Evolutionary conservation across 2,888 invertebrate species (phyloP).

Genomic region (Ochropleura leucogaster): DNA sequence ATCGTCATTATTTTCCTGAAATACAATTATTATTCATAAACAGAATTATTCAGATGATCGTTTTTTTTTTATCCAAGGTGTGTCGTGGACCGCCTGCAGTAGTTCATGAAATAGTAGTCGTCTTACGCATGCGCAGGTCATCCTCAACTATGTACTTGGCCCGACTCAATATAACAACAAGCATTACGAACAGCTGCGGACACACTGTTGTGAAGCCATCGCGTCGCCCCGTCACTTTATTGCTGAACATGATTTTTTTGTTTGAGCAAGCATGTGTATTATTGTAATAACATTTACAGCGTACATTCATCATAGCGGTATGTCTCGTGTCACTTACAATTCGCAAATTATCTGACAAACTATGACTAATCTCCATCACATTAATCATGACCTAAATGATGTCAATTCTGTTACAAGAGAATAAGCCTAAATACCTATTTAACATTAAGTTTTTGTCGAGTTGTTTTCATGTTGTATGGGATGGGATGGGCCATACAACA

Average conservation of each 20-base stretch:
- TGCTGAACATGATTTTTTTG: constrained; percentile 13
- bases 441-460: not conserved
- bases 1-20: too few species aligned
- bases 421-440: not conserved
- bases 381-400: constrained; percentile 1
- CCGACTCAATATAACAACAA: constrained; percentile 47
- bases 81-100: not conserved
- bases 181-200: constrained; percentile 36
- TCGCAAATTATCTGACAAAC: constrained; percentile 6
- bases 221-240: not conserved
- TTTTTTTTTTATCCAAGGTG: not conserved
- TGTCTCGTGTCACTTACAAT: constrained; percentile 9
- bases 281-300: not conserved
- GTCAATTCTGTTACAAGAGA: not conserved
- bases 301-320: not conserved
- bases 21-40: not conserved
- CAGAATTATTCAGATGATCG: not conserved
- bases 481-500: too few species aligned
- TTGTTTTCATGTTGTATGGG: not conserved
- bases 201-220: constrained; percentile 8
- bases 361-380: constrained; percentile 10
- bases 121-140: constrained; percentile 16
- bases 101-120: constrained; percentile 17
- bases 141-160: constrained; percentile 2
- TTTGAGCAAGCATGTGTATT: constrained; percentile 3